Base-by-base conservation (phyloP, 1,140 invertebrate species). In the Drosophila pandora region DNA sequence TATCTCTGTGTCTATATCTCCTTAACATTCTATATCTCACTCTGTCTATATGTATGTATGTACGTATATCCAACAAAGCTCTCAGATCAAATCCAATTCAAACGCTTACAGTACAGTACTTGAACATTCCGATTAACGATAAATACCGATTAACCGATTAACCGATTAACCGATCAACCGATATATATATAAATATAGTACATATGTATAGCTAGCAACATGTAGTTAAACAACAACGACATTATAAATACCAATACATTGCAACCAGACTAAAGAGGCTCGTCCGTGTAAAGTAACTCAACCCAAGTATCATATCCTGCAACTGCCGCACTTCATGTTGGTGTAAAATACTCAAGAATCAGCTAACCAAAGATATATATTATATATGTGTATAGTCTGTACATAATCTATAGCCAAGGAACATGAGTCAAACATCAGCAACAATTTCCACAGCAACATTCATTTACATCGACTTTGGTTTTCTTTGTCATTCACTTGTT, bases 181-280 rank as follows among this genome's bases (percentile, higher is more conserved):
- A 69, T 72, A 53, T 60, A 61, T 25, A 25, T 25, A 25, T 63
- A 68, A 48, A 56, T 56, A 60, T 55, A 68, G 53, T 63, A 79
- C 70, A 59, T 82, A 90, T 90, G 89, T 90, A 90, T 85, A 90
- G 89, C 89, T 87, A 90, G 89, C 90, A 90, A 91, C 89, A 90
- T 90, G 58, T 79, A 84, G 76, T 85, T 76, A 81, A 67, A 50
- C 56, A 74, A 74, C 17, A 75, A 39, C 25, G 41, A 67, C 74
- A 62, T 59, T 52, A 74, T 56, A 73, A 32, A 80, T 53, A 52
- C 64, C 17, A 43, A 62, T 75, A 79, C 69, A 79, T 75, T 50
- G 2, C 39, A 53, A 43, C 25, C 12, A 48, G 63, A 47, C 52
- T 30, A n/a, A 25, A 67, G 32, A 57, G 39, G 52, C 70, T 75